Base-by-base conservation (phyloP, 2,113 vertebrate species). In the Heliornis fulica region DNA sequence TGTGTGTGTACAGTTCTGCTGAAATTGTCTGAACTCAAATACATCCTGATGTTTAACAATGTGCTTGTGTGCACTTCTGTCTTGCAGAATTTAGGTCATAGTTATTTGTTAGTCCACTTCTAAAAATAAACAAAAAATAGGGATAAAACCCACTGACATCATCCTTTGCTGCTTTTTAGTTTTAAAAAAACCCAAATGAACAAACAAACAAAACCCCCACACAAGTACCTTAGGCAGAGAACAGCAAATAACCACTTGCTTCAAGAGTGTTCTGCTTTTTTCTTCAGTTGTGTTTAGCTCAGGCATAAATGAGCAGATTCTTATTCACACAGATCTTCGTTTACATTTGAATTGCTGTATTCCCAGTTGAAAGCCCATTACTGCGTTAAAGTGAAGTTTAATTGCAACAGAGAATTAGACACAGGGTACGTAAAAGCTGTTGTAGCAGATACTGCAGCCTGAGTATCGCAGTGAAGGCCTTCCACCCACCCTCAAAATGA, bases 21-120 rank as follows among this genome's bases (percentile, higher is more conserved):
- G 90, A 85, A 94, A 75, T 43, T 70, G 34, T 36, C 57, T 26
- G 15, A 81, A 72, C 72, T 82, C 45, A 81, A 79, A 87, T 84
- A 90, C 69, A 64, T 80, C 82, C 68, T 83, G 51, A 48, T 89
- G 54, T 51, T 32, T 63, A 93, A 76, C 86, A 77, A 69, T 31
- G 84, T 80, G 80, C 88, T 75, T 74, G 43, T 71, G 10, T 60
- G 94, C 84, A 85, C 53, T 95, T 94, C 75, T 91, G 88, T 93
- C 94, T 77, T 84, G 40, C n/a, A 93, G 82, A 93, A 97, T 97
- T 94, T 87, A 95, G 96, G 93, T 96, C 91, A 95, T 48, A 23
- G 57, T 41, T 96, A 76, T 91, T 92, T 71, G 76, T 69, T 92
- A 54, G 86, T 69, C 36, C 16, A 36, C 15, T 68, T 94, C 90